Percentiles rank a stretch among this genome's conserved stretches.
phyloP scores from a whole-genome alignment of 2,113 vertebrate species.

The Sinocyclocheilus maitianheensis region DNA sequence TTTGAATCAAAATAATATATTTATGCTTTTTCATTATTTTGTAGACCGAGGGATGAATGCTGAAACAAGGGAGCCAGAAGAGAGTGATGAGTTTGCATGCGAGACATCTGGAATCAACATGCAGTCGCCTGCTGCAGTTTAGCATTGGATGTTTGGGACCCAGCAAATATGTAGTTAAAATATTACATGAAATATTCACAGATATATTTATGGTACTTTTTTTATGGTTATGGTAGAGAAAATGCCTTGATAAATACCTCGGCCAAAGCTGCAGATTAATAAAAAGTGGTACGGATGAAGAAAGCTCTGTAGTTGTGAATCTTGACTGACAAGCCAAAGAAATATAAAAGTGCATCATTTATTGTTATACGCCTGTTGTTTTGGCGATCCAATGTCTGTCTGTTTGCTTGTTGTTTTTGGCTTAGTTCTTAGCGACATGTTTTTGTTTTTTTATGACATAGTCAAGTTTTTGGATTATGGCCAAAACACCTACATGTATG shows the following conservation, averaged over 20 bases:
- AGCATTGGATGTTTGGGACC: neutral
- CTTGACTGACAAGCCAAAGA: neutral
- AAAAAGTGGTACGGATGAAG: neutral
- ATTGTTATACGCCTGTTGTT: conserved; percentile 30
- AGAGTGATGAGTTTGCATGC: conserved; percentile 80
- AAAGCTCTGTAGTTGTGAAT: neutral
- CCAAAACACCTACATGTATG: neutral
- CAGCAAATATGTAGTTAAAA: neutral
- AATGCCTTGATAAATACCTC: neutral
- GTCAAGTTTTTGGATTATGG: neutral
- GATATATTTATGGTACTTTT: neutral
- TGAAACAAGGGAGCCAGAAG: conserved; percentile 71
- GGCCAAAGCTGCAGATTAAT: neutral
- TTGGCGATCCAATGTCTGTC: conserved; percentile 10
- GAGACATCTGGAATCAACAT: neutral
- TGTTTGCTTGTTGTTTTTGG: neutral
- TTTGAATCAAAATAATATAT: neutral
- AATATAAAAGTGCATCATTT: conserved; percentile 2
- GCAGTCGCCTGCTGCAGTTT: neutral
- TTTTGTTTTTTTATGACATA: neutral
- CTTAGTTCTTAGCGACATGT: neutral
- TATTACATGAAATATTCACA: neutral
- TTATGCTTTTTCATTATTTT: neutral
- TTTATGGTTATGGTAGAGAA: neutral
- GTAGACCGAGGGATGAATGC: conserved; percentile 50